These are phyloP conservation scores for Ictalurus furcatus DNA, from an alignment of 2,113 vertebrate species.

Conservation along the genomic window DNA sequence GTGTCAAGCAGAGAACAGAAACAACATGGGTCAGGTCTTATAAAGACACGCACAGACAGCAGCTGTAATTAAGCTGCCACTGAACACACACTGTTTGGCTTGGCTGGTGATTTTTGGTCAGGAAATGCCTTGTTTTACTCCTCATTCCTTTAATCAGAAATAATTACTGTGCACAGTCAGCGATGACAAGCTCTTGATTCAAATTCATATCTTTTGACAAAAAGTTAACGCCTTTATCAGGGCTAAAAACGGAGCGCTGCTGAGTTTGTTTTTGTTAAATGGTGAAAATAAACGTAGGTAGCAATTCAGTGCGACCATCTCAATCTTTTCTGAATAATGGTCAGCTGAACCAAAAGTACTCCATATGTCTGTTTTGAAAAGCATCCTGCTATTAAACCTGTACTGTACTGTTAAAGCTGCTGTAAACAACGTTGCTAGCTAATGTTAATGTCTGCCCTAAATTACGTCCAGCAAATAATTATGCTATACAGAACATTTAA, in stretches of 20 bases:
- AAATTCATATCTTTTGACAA: background rate
- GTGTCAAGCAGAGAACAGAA: background rate
- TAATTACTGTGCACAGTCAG: background rate
- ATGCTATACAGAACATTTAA: background rate
- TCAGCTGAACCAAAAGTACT: background rate
- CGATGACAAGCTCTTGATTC: background rate
- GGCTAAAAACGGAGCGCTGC: background rate
- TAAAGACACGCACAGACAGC: background rate
- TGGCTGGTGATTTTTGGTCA: background rate
- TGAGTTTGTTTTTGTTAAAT: background rate
- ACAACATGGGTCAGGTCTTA: background rate
- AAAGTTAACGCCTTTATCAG: background rate
- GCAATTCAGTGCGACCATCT: background rate
- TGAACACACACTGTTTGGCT: background rate
- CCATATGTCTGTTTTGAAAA: conserved; percentile 39
- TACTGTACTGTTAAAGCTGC: conserved; percentile 50
- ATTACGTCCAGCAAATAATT: background rate
- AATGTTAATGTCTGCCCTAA: background rate
- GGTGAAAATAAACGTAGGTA: background rate
- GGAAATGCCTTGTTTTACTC: conserved; percentile 7
- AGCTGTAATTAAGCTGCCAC: background rate
- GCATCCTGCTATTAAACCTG: conserved; percentile 22
- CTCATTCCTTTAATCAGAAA: background rate
- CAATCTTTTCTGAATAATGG: background rate
- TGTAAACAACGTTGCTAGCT: background rate